phyloP scores from a whole-genome alignment of 2,888 invertebrate species.

The Dexiosoma caninum region DNA sequence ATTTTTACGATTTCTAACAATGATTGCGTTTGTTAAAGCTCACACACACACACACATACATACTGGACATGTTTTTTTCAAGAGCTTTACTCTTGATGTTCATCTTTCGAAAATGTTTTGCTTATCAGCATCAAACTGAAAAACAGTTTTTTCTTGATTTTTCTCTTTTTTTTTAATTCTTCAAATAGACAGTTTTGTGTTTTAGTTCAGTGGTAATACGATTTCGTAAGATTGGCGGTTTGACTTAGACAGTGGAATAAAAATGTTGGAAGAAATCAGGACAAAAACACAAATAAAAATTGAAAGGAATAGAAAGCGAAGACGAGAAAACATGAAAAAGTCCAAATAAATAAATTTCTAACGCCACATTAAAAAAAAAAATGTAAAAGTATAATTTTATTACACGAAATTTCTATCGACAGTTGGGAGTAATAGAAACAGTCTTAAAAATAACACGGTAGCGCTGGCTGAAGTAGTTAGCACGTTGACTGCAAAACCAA shows the following conservation, averaged over 20 bases:
- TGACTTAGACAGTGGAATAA: neutral
- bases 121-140: constrained; percentile 15
- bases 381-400: too few relatives aligned
- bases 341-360: too few relatives aligned
- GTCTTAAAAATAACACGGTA: too few relatives aligned
- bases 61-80: neutral
- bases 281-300: too few relatives aligned
- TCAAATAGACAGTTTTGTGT: constrained; percentile 11
- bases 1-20: constrained; percentile 46
- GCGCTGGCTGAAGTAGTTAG: too few relatives aligned
- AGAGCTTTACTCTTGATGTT: neutral
- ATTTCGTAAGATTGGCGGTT: neutral
- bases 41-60: neutral
- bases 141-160: neutral
- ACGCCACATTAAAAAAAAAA: too few relatives aligned
- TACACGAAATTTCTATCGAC: too few relatives aligned
- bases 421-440: too few relatives aligned
- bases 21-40: constrained; percentile 55
- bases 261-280: too few relatives aligned
- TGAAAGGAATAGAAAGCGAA: neutral
- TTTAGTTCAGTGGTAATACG: neutral
- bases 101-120: constrained; percentile 1
- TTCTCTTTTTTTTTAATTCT: neutral
- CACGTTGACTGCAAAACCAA: too few relatives aligned
- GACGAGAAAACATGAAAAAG: too few relatives aligned